Evolutionary conservation across 2,888 invertebrate genomes (phyloP).

Genomic region (Lysandra bellargus): DNA sequence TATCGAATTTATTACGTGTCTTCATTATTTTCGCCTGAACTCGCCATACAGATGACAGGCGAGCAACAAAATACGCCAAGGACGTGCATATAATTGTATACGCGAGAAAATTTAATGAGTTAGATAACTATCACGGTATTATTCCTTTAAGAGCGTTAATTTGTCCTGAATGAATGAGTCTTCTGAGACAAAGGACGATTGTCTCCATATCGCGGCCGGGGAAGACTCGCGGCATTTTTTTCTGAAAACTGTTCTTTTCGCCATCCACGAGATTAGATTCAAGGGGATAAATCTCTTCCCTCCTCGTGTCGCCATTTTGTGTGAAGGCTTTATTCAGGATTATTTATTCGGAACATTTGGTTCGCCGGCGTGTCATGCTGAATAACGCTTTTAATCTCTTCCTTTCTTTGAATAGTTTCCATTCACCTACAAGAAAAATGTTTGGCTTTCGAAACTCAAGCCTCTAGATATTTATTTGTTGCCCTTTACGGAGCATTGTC

Average conservation of each 20-base stretch:
- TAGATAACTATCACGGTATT: constrained; percentile 13
- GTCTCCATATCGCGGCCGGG: constrained; percentile 54
- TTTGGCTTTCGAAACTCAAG: constrained; percentile 20
- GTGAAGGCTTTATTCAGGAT: constrained; percentile 71
- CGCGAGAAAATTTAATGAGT: constrained; percentile 25
- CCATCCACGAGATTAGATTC: constrained; percentile 77
- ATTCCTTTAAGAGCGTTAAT: constrained; percentile 39
- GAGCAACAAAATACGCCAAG: constrained; percentile 26
- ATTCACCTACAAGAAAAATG: constrained; percentile 38
- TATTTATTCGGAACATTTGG: constrained; percentile 72
- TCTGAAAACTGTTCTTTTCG: constrained; percentile 71
- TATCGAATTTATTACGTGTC: constrained; percentile 21
- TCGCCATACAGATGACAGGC: neutral
- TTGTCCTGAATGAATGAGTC: constrained; percentile 56
- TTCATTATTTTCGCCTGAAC: constrained; percentile 17
- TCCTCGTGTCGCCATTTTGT: constrained; percentile 67
- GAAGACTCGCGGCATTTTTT: constrained; percentile 61
- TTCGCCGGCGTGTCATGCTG: constrained; percentile 60
- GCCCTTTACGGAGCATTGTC: neutral
- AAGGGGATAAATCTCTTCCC: constrained; percentile 73
- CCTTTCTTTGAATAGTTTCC: constrained; percentile 38
- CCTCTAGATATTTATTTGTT: neutral
- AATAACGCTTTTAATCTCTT: constrained; percentile 64
- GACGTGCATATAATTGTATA: constrained; percentile 35
- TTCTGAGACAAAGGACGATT: constrained; percentile 57